Conservation (phyloP, 2,797 vertebrate species). For the Emys orbicularis region DNA sequence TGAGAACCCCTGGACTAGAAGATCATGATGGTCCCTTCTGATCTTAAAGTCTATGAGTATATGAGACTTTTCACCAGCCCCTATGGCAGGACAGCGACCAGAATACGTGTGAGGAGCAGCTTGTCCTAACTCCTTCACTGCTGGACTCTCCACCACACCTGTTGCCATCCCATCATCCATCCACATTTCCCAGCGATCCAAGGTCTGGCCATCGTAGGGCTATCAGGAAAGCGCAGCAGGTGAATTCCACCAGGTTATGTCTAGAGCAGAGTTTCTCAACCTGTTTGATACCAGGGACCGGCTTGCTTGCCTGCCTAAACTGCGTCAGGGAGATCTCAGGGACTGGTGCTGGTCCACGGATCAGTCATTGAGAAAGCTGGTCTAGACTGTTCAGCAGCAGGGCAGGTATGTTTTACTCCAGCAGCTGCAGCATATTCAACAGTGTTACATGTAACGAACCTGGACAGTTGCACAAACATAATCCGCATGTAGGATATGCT, state of each 20-base stretch:
- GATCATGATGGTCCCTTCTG: no score
- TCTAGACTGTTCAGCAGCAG: background rate
- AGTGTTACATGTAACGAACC: background rate
- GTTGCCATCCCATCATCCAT: accelerated
- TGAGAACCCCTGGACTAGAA: no score
- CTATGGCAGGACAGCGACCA: background rate
- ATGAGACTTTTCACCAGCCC: background rate
- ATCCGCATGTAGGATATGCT: no score
- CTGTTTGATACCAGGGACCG: no score
- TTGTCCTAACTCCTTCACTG: background rate
- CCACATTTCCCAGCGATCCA: background rate
- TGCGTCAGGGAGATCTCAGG: no score
- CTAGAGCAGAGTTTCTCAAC: background rate
- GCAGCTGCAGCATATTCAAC: background rate
- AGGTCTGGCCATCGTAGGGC: background rate
- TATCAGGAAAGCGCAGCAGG: background rate
- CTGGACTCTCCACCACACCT: background rate
- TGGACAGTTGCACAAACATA: background rate
- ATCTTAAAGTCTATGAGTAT: no score
- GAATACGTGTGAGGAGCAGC: no score
- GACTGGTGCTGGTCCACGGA: no score
- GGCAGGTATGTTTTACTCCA: background rate
- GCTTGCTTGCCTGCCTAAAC: no score
- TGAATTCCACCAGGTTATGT: background rate
- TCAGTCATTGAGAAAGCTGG: no score